A percentile compares a stretch with the other conserved stretches of the same genome.
phyloP scores from a whole-genome alignment of 2,888 invertebrate species.

The Latrodectus elegans region DNA sequence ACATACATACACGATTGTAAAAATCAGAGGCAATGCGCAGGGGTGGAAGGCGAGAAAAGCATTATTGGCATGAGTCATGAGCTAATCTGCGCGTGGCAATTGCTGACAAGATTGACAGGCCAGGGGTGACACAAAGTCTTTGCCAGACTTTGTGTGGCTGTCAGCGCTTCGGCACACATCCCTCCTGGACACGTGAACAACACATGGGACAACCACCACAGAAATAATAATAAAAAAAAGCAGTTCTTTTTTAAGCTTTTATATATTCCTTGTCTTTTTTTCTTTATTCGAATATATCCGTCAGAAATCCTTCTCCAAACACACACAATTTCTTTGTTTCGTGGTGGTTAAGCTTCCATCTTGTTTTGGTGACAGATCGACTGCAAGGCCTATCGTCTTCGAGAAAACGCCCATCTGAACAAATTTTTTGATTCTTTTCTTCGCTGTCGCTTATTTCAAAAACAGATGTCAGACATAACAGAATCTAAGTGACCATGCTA shows the following conservation, averaged over 20 bases:
- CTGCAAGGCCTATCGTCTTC: not conserved
- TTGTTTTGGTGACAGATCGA: conserved; percentile 52
- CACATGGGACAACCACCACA: conserved; percentile 55
- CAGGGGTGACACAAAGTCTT: conserved; percentile 52
- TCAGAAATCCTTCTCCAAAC: conserved; percentile 60
- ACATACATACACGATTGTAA: conserved; percentile 19
- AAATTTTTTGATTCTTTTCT: not conserved
- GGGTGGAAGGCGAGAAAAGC: conserved; percentile 4
- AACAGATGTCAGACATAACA: conserved; percentile 50
- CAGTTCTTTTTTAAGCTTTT: not conserved
- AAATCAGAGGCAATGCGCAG: not conserved
- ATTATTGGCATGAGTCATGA: conserved; percentile 59
- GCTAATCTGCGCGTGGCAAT: conserved; percentile 64
- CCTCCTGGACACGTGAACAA: conserved; percentile 60
- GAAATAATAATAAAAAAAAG: not conserved
- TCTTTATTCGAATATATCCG: not conserved
- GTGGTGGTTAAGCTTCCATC: conserved; percentile 35
- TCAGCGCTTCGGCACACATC: conserved; percentile 57
- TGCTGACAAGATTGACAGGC: conserved; percentile 58
- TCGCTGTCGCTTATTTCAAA: conserved; percentile 16
- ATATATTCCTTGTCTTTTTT: conserved; percentile 14
- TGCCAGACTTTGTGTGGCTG: conserved; percentile 38
- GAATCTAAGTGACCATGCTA: conserved; percentile 17
- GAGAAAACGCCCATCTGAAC: not conserved
- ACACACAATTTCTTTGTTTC: conserved; percentile 64